Percentiles rank a stretch among this genome's conserved stretches.
These are phyloP conservation scores for Peromyscus polionotus DNA, from an alignment of 2,113 vertebrate genomes.

Conservation along the genomic window DNA sequence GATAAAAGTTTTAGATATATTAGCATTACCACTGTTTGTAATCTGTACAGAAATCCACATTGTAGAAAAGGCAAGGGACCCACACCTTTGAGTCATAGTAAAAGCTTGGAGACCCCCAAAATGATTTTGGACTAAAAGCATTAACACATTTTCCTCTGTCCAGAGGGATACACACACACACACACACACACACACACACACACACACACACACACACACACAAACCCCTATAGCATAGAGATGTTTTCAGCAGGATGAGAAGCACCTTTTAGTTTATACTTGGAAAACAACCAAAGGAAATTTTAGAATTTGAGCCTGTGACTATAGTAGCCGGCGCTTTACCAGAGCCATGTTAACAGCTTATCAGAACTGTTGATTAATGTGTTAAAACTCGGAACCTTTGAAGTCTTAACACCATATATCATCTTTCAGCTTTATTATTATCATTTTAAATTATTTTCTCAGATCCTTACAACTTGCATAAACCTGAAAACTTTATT, in stretches of 20 bases:
- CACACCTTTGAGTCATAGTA: neutral
- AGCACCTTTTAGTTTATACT: neutral
- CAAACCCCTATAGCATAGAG: no score
- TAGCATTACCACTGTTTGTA: neutral
- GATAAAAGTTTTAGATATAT: neutral
- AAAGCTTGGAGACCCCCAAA: neutral
- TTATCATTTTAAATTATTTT: neutral
- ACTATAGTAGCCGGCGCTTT: neutral
- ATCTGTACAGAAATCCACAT: neutral
- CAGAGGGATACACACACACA: no score
- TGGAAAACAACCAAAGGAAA: neutral
- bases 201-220: no score
- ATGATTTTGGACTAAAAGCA: no score
- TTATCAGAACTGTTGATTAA: no score
- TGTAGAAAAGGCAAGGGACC: neutral
- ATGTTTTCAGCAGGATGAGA: neutral
- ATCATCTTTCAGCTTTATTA: neutral
- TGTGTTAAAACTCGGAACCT: no score
- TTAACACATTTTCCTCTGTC: no score
- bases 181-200: no score
- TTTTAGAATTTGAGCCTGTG: neutral
- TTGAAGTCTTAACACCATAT: no score
- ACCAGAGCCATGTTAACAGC: no score
- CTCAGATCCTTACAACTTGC: neutral
- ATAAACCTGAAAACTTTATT: neutral